Base-by-base conservation (phyloP, 30 jellyfish, hydroid and myxozoan species). In the Pelagia noctiluca region DNA sequence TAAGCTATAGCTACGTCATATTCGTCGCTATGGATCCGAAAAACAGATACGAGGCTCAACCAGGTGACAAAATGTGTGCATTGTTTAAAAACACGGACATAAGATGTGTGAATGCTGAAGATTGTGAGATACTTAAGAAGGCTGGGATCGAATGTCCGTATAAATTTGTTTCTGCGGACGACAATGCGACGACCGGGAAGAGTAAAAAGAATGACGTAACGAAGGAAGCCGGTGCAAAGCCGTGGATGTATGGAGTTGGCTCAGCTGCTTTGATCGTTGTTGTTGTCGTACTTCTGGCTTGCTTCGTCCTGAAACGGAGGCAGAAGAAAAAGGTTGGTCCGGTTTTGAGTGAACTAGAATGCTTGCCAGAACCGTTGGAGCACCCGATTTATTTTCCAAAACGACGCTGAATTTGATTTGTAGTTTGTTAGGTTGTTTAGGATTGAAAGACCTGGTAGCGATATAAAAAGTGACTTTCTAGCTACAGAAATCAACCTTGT, bases 31-130 rank as follows among this genome's bases (percentile, higher is more conserved):
- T 75, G 83, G 94, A 89, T 64, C 89, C 87, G 2, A 71, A 62
- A 30, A 46, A 64, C 18, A 38, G 23, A 8, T 89, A 37, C 63
- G 53, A 18, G 37, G 78, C 88, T 35, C 24, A 73, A 34, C 63
- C 54, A 35, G 90, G 90, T 2, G 24, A n/a, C 47, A 72, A 75
- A 1, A 24, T 89, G 46, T 89, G 97, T 68, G 76, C 86, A 19
- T 50, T 75, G 84, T 62, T 89, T 16, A 75, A 74, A 2, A 86
- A 86, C 3, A 71, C 93, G 5, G 90, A 75, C 60, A 21, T 80
- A 22, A 84, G 97, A 0, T 89, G 97, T 49, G 94, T 89, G 35
- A 89, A 71, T 67, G 76, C 63, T 23, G 90, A 81, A 19, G 97
- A 89, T 52, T 89, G 97, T 50, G 33, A 50, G 64, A 52, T 89